Evolutionary conservation across 2,113 vertebrate genomes (phyloP).

Genomic region (Mirza zaza): DNA sequence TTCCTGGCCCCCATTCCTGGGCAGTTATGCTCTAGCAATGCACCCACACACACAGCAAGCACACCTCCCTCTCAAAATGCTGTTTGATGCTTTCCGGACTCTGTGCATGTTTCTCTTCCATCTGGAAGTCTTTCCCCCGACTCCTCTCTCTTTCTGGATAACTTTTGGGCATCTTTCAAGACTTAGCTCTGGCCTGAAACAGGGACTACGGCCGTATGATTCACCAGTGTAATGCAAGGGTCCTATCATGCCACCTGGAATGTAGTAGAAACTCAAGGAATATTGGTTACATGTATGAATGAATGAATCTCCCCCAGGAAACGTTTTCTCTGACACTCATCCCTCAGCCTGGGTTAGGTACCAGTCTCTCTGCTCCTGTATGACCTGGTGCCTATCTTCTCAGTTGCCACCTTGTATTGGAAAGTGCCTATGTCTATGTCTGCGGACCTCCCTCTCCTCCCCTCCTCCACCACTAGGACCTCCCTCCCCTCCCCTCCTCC

Average conservation of each 20-base stretch:
- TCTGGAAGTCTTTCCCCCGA: neutral
- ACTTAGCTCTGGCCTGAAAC: neutral
- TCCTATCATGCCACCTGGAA: neutral
- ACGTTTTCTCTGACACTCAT: neutral
- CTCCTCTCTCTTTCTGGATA: neutral
- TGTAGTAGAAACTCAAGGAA: neutral
- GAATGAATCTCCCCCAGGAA: neutral
- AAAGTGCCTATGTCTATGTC: neutral
- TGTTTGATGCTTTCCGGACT: neutral
- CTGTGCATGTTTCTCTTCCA: neutral
- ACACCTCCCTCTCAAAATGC: neutral
- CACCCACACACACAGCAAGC: neutral
- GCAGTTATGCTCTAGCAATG: neutral
- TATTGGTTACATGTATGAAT: neutral
- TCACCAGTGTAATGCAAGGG: neutral
- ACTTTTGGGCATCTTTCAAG: conserved; percentile 21
- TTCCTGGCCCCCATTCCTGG: neutral
- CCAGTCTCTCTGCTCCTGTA: neutral
- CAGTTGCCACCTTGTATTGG: neutral
- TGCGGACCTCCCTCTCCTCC: neutral
- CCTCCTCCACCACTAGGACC: neutral
- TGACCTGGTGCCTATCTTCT: neutral
- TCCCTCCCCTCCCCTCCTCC: neutral
- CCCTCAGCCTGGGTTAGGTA: neutral
- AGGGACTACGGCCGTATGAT: neutral